Evolutionary conservation across 2,797 vertebrate genomes (phyloP).

Genomic region (Antennarius maculatus): DNA sequence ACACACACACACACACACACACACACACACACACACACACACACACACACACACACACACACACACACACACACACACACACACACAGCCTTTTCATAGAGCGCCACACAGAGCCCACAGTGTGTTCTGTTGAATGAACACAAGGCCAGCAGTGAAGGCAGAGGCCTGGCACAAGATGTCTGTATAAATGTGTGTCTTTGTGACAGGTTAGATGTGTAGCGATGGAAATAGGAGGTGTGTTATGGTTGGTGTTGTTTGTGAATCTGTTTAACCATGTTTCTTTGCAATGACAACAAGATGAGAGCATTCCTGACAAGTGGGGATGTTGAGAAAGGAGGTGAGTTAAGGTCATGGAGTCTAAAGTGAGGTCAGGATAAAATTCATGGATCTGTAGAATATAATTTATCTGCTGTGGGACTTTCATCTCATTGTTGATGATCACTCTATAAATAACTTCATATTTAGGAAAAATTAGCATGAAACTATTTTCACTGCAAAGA

Average conservation of each 20-base stretch:
- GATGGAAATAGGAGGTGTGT: constrained; percentile 35
- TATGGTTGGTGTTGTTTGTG: neutral
- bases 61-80: constrained; percentile 8
- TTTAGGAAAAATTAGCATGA: too few species aligned
- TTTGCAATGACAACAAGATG: constrained; percentile 12
- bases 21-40: constrained; percentile 15
- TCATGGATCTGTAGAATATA: neutral
- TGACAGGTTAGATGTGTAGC: constrained; percentile 41
- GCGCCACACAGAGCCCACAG: constrained; percentile 61
- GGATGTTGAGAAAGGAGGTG: neutral
- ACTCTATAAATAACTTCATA: neutral
- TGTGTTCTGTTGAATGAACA: constrained; percentile 70
- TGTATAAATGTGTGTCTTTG: constrained; percentile 65
- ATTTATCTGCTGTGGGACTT: too few species aligned
- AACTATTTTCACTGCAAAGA: too few species aligned
- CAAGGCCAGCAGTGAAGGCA: constrained; percentile 43
- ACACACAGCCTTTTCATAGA: constrained; percentile 57
- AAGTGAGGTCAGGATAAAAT: neutral
- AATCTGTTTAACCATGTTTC: neutral
- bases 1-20: constrained; percentile 21
- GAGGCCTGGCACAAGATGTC: constrained; percentile 35
- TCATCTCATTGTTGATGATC: neutral
- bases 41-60: constrained; percentile 14
- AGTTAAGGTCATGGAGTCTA: neutral
- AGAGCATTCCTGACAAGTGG: neutral